Evolutionary conservation across 1,140 invertebrate genomes (phyloP).

Genomic region (Drosophila kurseongensis): DNA sequence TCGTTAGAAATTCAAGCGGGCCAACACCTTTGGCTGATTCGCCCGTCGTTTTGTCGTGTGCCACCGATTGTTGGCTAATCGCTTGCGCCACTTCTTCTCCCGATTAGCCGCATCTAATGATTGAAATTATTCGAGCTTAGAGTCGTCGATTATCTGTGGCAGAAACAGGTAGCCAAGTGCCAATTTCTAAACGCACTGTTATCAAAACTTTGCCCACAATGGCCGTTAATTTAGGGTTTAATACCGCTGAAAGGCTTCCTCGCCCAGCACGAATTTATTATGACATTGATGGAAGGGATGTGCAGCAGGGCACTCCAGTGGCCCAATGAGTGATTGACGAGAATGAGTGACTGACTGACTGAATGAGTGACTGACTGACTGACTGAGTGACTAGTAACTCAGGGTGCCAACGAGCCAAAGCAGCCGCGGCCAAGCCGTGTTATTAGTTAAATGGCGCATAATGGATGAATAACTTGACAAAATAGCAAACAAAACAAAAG

Average conservation of each 20-base stretch:
- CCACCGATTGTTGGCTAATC: conserved; percentile 49
- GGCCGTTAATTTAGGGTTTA: conserved; percentile 46
- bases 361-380: conserved; percentile 34
- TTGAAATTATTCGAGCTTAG: conserved; percentile 30
- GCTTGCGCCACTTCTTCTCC: conserved; percentile 13
- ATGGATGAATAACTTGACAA: conserved; percentile 75
- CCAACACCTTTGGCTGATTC: conserved; percentile 60
- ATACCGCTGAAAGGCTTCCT: conserved; percentile 36
- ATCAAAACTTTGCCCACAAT: conserved; percentile 41
- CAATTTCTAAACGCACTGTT: conserved; percentile 40
- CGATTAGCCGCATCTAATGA: conserved; percentile 41
- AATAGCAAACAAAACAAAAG: conserved; percentile 59
- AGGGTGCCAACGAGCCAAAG: conserved; percentile 28
- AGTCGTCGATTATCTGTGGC: conserved; percentile 5
- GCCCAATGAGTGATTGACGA: conserved; percentile 66
- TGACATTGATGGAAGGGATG: conserved; percentile 67
- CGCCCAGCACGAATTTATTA: conserved; percentile 61
- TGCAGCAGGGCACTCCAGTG: conserved; percentile 48
- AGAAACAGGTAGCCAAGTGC: conserved; percentile 56
- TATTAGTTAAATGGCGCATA: conserved; percentile 81
- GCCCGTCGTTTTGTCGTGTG: conserved; percentile 69
- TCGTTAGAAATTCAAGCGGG: conserved; percentile 60
- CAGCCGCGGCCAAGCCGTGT: conserved; percentile 39
- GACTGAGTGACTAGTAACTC: conserved; percentile 38
- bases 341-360: conserved; percentile 39